A percentile compares a stretch with the other conserved stretches of the same genome.
These are phyloP conservation scores for Syrmaticus mikado DNA, from an alignment of 2,113 vertebrate genomes.

Conservation along the genomic window DNA sequence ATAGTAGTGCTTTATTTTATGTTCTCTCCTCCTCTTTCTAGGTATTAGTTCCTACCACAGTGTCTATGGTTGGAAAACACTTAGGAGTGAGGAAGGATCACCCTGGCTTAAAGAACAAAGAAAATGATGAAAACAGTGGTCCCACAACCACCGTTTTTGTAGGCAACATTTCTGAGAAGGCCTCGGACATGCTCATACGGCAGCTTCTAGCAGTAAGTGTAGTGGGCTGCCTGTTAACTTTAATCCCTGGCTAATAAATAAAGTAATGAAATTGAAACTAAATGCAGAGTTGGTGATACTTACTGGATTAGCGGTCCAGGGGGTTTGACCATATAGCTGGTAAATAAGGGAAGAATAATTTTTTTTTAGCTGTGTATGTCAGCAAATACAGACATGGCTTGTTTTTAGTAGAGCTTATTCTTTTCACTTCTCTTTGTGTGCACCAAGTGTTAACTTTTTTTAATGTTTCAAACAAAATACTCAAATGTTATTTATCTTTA, in stretches of 20 bases:
- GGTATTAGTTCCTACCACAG: constrained; percentile 90
- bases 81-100: constrained; percentile 88
- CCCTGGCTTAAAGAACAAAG: constrained; percentile 83
- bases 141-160: constrained; percentile 99
- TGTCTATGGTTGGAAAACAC: constrained; percentile 94
- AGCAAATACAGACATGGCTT: background rate
- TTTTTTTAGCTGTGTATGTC: background rate
- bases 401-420: background rate
- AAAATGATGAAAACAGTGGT: constrained; percentile 89
- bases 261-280: background rate
- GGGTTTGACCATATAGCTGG: background rate
- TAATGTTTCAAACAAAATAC: background rate
- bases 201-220: constrained; percentile 94
- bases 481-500: constrained; percentile 27
- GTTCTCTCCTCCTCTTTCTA: constrained; percentile 37
- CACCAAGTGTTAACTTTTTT: background rate
- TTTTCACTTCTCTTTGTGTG: background rate
- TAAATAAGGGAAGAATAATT: background rate
- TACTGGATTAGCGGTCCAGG: background rate
- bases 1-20: background rate
- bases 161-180: constrained; percentile 98
- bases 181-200: constrained; percentile 98
- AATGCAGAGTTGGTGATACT: background rate
- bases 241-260: background rate
- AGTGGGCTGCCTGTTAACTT: background rate